Conservation (phyloP, 2,113 vertebrate species). For the Centrocercus urophasianus region DNA sequence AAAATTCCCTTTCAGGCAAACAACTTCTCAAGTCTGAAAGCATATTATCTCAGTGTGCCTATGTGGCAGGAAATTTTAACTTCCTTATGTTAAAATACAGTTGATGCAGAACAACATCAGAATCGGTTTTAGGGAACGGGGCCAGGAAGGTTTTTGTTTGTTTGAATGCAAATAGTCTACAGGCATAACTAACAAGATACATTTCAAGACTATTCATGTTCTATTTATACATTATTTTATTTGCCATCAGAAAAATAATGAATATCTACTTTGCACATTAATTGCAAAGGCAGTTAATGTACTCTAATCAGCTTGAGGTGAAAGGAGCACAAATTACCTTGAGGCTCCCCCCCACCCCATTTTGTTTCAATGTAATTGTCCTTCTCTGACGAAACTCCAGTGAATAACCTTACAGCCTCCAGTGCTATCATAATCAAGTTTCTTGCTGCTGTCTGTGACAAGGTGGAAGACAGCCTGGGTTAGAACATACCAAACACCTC, state of each 20-base stretch:
- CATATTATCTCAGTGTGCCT: background rate
- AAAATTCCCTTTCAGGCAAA: background rate
- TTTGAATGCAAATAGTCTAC: background rate
- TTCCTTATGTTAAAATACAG: background rate
- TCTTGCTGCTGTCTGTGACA: background rate
- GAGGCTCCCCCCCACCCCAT: background rate
- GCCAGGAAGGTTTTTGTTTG: background rate
- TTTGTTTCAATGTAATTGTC: conserved; percentile 40
- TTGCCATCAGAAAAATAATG: conserved; percentile 11
- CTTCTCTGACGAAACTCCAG: background rate
- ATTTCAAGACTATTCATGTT: background rate
- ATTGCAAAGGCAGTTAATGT: conserved; percentile 47
- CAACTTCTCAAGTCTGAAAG: background rate
- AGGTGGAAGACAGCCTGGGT: background rate
- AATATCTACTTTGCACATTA: conserved; percentile 27
- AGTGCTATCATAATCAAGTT: background rate
- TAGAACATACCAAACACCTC: background rate
- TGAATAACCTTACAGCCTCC: background rate
- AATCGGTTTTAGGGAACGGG: background rate
- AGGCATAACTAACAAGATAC: background rate
- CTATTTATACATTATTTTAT: background rate
- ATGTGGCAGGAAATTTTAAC: background rate
- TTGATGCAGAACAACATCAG: background rate
- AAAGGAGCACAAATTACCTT: conserved; percentile 53
- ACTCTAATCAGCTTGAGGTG: conserved; percentile 54